A percentile compares a stretch with the other conserved stretches of the same genome.
phyloP scores from a whole-genome alignment of 2,888 invertebrate genomes.

The Dorcus hopei region DNA sequence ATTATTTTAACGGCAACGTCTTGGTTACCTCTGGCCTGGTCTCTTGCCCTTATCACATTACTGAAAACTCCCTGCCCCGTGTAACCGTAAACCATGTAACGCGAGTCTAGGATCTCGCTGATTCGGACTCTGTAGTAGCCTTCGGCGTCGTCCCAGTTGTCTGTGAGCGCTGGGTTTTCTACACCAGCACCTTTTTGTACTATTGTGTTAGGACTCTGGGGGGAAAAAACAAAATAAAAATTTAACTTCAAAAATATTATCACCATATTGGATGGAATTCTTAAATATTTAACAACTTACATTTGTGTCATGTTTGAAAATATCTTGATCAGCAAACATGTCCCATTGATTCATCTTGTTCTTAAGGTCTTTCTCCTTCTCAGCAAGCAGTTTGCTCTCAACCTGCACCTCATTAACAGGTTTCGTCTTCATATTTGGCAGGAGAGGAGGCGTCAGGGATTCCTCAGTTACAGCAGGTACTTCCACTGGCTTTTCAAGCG shows the following conservation, averaged over 20 bases:
- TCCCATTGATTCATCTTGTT: constrained; percentile 72
- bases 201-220: constrained; percentile 62
- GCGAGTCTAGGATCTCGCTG: constrained; percentile 85
- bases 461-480: constrained; percentile 33
- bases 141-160: constrained; percentile 99
- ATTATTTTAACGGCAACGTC: constrained; percentile 99
- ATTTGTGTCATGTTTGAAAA: constrained; percentile 55
- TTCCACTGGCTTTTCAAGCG: constrained; percentile 6
- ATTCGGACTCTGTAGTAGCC: constrained; percentile 97
- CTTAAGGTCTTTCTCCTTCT: constrained; percentile 23
- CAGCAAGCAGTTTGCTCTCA: constrained; percentile 10
- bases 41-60: constrained; percentile 92
- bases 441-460: constrained; percentile 46
- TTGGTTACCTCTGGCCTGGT: constrained; percentile 78
- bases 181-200: constrained; percentile 54
- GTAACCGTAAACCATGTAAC: constrained; percentile 95
- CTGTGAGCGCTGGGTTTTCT: constrained; percentile 90
- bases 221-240: constrained; percentile 31
- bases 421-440: constrained; percentile 45
- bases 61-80: constrained; percentile 99
- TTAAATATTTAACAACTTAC: constrained; percentile 32
- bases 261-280: neutral
- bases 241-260: neutral
- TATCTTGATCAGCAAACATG: constrained; percentile 91
- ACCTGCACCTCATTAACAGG: constrained; percentile 9